These are phyloP conservation scores for Sceloporus undulatus DNA, from an alignment of 2,113 vertebrate species.

Conservation along the genomic window DNA sequence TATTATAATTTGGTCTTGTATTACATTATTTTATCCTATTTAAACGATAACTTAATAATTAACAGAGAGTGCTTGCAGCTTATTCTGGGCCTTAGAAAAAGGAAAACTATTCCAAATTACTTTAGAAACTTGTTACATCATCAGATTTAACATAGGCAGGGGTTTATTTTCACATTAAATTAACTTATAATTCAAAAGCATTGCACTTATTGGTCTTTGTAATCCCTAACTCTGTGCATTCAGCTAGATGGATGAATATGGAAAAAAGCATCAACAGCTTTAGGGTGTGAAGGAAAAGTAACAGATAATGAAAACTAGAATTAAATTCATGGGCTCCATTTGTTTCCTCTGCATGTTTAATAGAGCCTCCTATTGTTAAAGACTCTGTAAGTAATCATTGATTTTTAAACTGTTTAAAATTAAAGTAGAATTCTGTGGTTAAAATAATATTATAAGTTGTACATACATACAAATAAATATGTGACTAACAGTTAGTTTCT, in stretches of 20 bases:
- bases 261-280: constrained; percentile 70
- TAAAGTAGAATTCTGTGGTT: constrained; percentile 50
- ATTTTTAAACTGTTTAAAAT: constrained; percentile 68
- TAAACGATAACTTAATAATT: constrained; percentile 66
- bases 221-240: constrained; percentile 57
- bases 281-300: constrained; percentile 74
- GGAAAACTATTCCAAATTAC: constrained; percentile 50
- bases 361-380: constrained; percentile 66
- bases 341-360: constrained; percentile 73
- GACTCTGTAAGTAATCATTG: constrained; percentile 76
- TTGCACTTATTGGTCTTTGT: constrained; percentile 56
- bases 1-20: constrained; percentile 42
- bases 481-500: constrained; percentile 20
- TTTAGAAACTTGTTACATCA: constrained; percentile 52
- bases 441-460: constrained; percentile 60
- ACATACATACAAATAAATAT: constrained; percentile 48
- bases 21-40: constrained; percentile 59
- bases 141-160: constrained; percentile 66
- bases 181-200: constrained; percentile 64
- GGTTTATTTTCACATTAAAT: constrained; percentile 65
- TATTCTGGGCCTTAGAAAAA: constrained; percentile 52
- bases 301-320: constrained; percentile 76
- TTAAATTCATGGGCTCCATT: constrained; percentile 73
- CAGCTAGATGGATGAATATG: constrained; percentile 65
- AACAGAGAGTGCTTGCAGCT: constrained; percentile 44